These are phyloP conservation scores for Calliphora vomitoria DNA, from an alignment of 2,888 invertebrate genomes.

Conservation along the genomic window DNA sequence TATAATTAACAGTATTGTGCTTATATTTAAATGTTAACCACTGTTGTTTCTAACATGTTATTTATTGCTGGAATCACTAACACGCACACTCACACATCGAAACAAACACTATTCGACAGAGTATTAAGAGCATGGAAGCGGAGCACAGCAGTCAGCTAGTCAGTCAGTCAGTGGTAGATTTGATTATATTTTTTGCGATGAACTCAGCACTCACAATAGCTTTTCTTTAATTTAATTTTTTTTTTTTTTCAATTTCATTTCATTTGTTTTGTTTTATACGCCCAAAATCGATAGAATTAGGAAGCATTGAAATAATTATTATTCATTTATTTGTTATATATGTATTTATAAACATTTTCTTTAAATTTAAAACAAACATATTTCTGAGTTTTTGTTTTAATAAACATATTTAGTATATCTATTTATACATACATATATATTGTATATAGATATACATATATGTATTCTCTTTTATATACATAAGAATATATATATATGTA, in stretches of 20 bases:
- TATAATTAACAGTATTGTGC: background rate
- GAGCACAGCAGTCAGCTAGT: slow-evolving; percentile 7
- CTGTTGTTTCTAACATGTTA: slow-evolving; percentile 60
- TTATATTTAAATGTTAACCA: slow-evolving; percentile 51
- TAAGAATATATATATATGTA: background rate
- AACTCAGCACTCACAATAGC: slow-evolving; percentile 78
- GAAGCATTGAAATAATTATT: slow-evolving; percentile 23
- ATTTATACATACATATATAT: background rate
- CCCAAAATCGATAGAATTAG: slow-evolving; percentile 61
- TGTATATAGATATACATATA: too few relatives aligned
- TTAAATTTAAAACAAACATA: slow-evolving; percentile 16
- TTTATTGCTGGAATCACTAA: slow-evolving; percentile 37
- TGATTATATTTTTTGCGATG: slow-evolving; percentile 81
- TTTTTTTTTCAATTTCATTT: slow-evolving; percentile 45
- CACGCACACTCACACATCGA: slow-evolving; percentile 33
- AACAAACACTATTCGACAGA: slow-evolving; percentile 46
- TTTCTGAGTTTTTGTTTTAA: background rate
- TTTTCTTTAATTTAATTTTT: slow-evolving; percentile 29
- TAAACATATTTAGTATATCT: slow-evolving; percentile 14
- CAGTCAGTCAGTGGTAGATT: slow-evolving; percentile 55
- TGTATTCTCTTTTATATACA: background rate
- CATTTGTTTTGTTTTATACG: slow-evolving; percentile 64
- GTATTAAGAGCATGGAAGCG: slow-evolving; percentile 38
- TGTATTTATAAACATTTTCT: background rate
- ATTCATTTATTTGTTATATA: background rate